Percentiles rank a stretch among this genome's conserved stretches.
phyloP scores from a whole-genome alignment of 2,888 invertebrate species.

The Trachelus iudaicus region DNA sequence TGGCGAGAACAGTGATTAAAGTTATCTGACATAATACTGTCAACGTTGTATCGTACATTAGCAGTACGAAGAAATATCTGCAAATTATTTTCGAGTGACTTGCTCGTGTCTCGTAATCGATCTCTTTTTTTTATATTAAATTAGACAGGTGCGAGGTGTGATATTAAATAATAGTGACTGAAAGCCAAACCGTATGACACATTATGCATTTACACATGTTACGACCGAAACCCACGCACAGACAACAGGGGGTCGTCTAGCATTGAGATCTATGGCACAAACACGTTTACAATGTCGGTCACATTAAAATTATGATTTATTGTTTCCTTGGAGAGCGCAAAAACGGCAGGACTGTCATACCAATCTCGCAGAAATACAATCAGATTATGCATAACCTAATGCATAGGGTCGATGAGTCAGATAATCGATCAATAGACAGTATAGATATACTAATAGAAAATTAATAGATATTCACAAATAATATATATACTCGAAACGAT shows the following conservation, averaged over 20 bases:
- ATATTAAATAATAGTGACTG: constrained; percentile 30
- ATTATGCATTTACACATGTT: constrained; percentile 35
- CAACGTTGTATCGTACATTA: background rate
- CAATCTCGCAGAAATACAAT: background rate
- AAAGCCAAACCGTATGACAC: constrained; percentile 17
- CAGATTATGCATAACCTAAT: background rate
- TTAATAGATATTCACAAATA: background rate
- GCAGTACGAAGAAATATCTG: background rate
- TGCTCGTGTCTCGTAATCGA: background rate
- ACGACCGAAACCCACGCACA: constrained; percentile 31
- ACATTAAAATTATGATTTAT: constrained; percentile 37
- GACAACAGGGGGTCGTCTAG: constrained; percentile 47
- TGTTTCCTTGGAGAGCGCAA: constrained; percentile 6
- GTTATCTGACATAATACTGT: background rate
- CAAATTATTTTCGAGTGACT: background rate
- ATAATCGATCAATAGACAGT: background rate
- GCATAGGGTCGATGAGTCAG: background rate
- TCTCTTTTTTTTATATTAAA: background rate
- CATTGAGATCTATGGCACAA: constrained; percentile 45
- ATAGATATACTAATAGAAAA: background rate
- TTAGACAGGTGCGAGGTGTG: background rate
- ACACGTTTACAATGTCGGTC: constrained; percentile 47
- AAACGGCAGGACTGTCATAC: constrained; percentile 4
- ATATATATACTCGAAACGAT: background rate
- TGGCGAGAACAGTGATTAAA: background rate